A percentile compares a stretch with the other conserved stretches of the same genome.
Evolutionary conservation across 2,113 vertebrate genomes (phyloP).

Genomic region (Oncorhynchus mykiss): DNA sequence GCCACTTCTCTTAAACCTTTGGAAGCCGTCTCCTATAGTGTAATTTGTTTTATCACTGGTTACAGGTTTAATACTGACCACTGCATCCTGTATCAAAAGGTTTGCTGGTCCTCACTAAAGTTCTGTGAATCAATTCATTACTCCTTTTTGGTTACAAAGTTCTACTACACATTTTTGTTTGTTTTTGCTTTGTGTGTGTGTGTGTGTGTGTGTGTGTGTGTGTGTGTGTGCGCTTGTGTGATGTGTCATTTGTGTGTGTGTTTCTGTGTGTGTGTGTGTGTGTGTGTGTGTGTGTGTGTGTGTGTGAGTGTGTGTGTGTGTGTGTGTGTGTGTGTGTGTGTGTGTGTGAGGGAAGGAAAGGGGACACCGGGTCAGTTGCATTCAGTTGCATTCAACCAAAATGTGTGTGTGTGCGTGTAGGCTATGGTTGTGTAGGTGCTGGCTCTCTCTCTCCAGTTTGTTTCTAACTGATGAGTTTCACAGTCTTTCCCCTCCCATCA

Average conservation of each 20-base stretch:
- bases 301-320: neutral
- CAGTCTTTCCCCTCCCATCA: slow-evolving; percentile 44
- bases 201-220: neutral
- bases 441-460: slow-evolving; percentile 2
- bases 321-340: neutral
- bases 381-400: too few relatives aligned
- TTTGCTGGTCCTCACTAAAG: too few relatives aligned
- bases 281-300: too few relatives aligned
- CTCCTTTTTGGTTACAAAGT: too few relatives aligned
- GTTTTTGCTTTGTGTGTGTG: neutral
- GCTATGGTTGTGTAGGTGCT: neutral
- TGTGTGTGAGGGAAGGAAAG: neutral
- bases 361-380: too few relatives aligned
- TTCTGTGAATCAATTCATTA: too few relatives aligned
- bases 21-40: too few relatives aligned
- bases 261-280: neutral
- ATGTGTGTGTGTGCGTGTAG: neutral
- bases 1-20: too few relatives aligned
- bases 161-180: neutral
- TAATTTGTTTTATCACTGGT: too few relatives aligned
- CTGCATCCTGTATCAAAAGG: too few relatives aligned
- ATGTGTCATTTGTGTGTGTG: slow-evolving; percentile 1
- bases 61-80: too few relatives aligned
- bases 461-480: slow-evolving; percentile 41
- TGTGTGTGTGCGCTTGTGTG: neutral